Evolutionary conservation across 2,888 invertebrate species (phyloP).

Genomic region (Eupithecia vulgata): DNA sequence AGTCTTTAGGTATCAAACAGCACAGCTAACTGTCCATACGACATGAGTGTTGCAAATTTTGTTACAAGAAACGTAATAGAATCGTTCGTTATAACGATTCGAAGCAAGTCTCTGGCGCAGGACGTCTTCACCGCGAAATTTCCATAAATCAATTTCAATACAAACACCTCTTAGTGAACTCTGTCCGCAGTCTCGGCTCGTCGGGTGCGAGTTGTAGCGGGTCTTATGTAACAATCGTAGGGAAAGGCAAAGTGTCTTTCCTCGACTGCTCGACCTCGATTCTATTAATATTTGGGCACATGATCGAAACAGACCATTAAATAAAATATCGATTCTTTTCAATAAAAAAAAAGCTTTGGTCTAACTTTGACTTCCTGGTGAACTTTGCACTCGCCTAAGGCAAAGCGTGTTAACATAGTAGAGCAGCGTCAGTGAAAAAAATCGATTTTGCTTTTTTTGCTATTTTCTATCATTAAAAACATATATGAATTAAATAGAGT

Average conservation of each 20-base stretch:
- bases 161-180: constrained; percentile 83
- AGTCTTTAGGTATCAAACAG: background rate
- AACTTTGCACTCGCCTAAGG: too few species aligned
- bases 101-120: constrained; percentile 58
- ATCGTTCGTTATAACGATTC: constrained; percentile 66
- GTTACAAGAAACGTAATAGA: constrained; percentile 50
- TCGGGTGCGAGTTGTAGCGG: constrained; percentile 48
- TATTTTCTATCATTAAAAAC: too few species aligned
- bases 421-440: too few species aligned
- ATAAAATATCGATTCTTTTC: background rate
- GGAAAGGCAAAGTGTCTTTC: background rate
- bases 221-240: background rate
- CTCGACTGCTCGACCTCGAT: background rate
- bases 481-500: too few species aligned
- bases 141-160: constrained; percentile 83
- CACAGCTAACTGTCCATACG: background rate
- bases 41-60: background rate
- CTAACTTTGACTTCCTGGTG: too few species aligned
- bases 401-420: too few species aligned
- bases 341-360: background rate
- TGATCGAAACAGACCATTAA: background rate
- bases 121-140: constrained; percentile 75
- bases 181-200: constrained; percentile 67
- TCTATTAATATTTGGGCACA: background rate
- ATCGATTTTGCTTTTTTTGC: too few species aligned